A percentile compares a stretch with the other conserved stretches of the same genome.
phyloP scores from a whole-genome alignment of 2,113 vertebrate genomes.

The Plecturocebus donacophilus region DNA sequence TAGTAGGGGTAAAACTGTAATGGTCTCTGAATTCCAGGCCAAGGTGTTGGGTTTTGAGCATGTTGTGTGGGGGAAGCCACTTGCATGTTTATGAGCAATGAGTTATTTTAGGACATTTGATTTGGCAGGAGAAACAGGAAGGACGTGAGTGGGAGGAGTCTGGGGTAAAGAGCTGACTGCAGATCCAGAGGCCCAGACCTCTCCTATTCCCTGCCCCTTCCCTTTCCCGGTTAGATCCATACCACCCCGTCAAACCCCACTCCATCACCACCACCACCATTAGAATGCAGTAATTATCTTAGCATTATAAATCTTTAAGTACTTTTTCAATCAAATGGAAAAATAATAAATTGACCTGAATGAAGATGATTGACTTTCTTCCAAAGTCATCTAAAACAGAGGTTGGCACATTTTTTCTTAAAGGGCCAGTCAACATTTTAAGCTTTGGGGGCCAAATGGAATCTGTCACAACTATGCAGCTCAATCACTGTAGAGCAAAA shows the following conservation, averaged over 20 bases:
- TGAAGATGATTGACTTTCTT: slow-evolving; percentile 30
- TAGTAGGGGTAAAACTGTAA: neutral
- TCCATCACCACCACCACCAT: neutral
- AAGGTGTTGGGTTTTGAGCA: neutral
- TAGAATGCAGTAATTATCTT: neutral
- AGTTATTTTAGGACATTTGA: slow-evolving; percentile 53
- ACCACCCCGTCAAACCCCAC: accelerated
- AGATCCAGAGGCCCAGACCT: neutral
- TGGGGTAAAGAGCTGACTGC: neutral
- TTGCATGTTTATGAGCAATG: slow-evolving; percentile 19
- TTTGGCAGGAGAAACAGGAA: slow-evolving; percentile 48
- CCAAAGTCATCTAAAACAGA: neutral
- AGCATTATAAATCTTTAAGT: neutral
- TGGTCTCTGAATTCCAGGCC: slow-evolving; percentile 6
- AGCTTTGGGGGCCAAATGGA: neutral
- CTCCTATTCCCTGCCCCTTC: neutral
- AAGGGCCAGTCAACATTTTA: neutral
- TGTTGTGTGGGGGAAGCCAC: neutral
- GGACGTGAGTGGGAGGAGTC: slow-evolving; percentile 1
- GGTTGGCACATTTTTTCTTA: neutral
- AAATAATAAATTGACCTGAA: neutral
- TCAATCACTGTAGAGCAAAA: neutral
- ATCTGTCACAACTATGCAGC: neutral
- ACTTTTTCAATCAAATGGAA: neutral
- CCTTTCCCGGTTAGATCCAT: neutral